Base-by-base conservation (phyloP, 2,888 invertebrate species). In the Steinernema carpocapsae region DNA sequence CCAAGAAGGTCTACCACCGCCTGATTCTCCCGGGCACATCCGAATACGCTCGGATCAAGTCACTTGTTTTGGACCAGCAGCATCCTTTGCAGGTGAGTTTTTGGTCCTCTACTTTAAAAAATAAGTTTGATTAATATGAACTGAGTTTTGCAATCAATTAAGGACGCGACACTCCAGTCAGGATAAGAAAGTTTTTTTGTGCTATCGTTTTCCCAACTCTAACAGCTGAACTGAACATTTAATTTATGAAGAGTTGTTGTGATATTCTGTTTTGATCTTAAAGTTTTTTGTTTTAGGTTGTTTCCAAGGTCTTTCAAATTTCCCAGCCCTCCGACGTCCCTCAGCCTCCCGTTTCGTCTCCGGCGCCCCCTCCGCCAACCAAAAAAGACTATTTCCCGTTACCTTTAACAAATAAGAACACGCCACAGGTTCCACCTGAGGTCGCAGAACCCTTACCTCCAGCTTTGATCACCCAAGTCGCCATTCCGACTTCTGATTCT, bases 1-100 rank as follows among this genome's bases (percentile, higher is more conserved):
- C 52, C 52, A 24, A 19, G 10, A 17, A 2, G 24, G 24, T 52
- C 52, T 22, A n/a, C 52, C 12, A 52, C 52, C 29, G 32, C 2
- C 29, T 1, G 17, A 32, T 64, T 4, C 32, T 29, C 17, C 17
- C 64, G 32, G 37, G 32, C 14, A 17, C 64, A 1, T 12, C 64
- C 32, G 64, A 64, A 12, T 64, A 64, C 37, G 29, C 29, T 2
- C 64, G 32, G 7, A 17, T 64, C 64, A 64, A 32, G 37, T 29
- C 64, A 7, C 32, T 64, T 3, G 48, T 19, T 17, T 14, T 48
- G 4, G 14, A 19, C 48, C 48, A 48, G 14, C n/a, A 48, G 48
- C 7, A 48, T 3, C 48, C 48, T 48, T 19, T 48, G n/a, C 48
- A 17, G 17, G 48, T 48, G 48, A 48, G 48, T 14, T 37, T 10